Conservation (phyloP, 2,113 vertebrate species). For the Pelodiscus sinensis region DNA sequence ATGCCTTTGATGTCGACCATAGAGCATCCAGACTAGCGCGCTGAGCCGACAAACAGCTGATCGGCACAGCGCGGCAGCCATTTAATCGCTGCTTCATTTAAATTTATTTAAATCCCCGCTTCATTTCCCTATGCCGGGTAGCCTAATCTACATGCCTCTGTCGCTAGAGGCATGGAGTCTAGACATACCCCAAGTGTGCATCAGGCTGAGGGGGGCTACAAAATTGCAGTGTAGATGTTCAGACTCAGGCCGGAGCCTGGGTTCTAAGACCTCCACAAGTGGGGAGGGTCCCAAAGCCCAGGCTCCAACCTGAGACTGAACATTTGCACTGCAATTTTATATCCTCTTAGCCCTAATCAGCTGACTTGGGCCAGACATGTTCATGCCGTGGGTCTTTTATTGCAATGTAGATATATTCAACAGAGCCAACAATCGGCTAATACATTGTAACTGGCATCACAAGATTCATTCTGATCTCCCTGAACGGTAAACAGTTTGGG, state of each 20-base stretch:
- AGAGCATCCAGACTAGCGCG: too few relatives aligned
- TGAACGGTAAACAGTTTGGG: not conserved
- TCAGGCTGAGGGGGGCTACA: too few relatives aligned
- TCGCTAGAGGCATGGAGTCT: too few relatives aligned
- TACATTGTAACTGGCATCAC: not conserved
- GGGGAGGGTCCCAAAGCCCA: not conserved
- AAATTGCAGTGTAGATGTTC: not conserved
- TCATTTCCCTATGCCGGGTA: too few relatives aligned
- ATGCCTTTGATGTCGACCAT: too few relatives aligned
- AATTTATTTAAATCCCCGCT: too few relatives aligned
- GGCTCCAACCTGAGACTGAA: not conserved
- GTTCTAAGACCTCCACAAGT: not conserved
- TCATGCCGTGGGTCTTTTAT: not conserved
- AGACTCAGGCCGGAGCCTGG: not conserved
- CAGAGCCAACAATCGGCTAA: not conserved
- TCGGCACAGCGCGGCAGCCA: too few relatives aligned
- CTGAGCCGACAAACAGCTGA: too few relatives aligned
- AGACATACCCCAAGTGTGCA: too few relatives aligned
- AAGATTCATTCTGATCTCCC: not conserved
- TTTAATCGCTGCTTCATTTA: too few relatives aligned
- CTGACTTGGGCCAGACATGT: not conserved
- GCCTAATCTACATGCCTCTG: too few relatives aligned
- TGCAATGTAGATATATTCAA: not conserved
- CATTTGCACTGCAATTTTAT: not conserved
- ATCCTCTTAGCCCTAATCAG: not conserved